A percentile compares a stretch with the other conserved stretches of the same genome.
phyloP scores from a whole-genome alignment of 2,113 vertebrate species.

The Chelonoidis abingdonii region DNA sequence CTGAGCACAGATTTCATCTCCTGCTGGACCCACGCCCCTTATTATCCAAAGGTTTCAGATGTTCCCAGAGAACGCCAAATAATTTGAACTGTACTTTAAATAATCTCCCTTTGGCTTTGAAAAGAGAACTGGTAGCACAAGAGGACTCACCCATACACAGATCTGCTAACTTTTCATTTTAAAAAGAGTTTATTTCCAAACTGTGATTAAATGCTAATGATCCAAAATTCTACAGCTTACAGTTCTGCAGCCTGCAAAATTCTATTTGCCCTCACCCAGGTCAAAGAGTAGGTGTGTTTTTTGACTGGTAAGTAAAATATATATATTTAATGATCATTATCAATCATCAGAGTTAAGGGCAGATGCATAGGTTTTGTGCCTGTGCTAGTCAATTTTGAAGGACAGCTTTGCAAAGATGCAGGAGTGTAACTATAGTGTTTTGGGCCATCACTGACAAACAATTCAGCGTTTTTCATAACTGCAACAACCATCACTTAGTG shows the following conservation, averaged over 20 bases:
- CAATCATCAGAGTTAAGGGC: not conserved
- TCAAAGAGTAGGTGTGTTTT: not conserved
- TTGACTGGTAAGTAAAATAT: not conserved
- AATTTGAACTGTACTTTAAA: not conserved
- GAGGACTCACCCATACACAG: not conserved
- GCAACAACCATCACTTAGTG: not conserved
- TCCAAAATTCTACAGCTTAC: not conserved
- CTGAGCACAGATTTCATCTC: not conserved
- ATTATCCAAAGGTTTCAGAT: rapidly evolving
- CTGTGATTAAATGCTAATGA: not conserved
- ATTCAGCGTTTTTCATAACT: not conserved
- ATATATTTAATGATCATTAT: not conserved
- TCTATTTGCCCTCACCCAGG: not conserved
- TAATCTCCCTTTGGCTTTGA: not conserved
- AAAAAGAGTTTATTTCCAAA: not conserved
- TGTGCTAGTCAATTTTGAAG: not conserved
- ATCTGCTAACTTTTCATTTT: not conserved
- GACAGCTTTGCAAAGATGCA: not conserved
- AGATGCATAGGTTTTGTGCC: not conserved
- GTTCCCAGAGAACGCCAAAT: not conserved
- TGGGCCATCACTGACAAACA: not conserved
- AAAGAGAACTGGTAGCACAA: not conserved
- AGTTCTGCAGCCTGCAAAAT: not conserved
- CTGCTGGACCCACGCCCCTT: not conserved
- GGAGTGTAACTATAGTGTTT: not conserved